These are phyloP conservation scores for Bungarus multicinctus DNA, from an alignment of 2,113 vertebrate genomes.

Conservation along the genomic window DNA sequence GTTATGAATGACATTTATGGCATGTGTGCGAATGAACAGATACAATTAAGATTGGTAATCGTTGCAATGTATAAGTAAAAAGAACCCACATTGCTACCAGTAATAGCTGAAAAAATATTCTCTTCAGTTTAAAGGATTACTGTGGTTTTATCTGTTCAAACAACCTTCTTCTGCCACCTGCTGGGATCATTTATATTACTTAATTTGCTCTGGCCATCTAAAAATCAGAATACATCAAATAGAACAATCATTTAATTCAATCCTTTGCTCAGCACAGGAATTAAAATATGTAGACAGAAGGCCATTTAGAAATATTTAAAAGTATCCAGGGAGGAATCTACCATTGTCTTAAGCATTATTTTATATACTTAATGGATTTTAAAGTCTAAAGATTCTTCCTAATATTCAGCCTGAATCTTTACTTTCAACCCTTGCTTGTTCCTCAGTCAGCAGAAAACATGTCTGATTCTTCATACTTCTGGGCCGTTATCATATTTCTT, in stretches of 20 bases:
- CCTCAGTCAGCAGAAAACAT: neutral
- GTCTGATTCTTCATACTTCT: neutral
- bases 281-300: neutral
- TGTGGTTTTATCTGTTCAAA: neutral
- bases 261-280: neutral
- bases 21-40: neutral
- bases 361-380: neutral
- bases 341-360: neutral
- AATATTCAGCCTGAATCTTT: neutral
- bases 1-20: neutral
- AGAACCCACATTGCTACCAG: neutral
- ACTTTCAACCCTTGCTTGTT: neutral
- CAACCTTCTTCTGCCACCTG: neutral
- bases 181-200: neutral
- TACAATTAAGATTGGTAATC: neutral
- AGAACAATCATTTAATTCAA: neutral
- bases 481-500: neutral
- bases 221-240: neutral
- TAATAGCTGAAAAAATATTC: neutral
- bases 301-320: neutral
- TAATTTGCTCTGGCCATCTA: neutral
- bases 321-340: neutral
- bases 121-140: neutral
- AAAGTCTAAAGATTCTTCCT: neutral
- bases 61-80: neutral